These are phyloP conservation scores for Mastacembelus armatus DNA, from an alignment of 2,797 vertebrate genomes.

Conservation along the genomic window DNA sequence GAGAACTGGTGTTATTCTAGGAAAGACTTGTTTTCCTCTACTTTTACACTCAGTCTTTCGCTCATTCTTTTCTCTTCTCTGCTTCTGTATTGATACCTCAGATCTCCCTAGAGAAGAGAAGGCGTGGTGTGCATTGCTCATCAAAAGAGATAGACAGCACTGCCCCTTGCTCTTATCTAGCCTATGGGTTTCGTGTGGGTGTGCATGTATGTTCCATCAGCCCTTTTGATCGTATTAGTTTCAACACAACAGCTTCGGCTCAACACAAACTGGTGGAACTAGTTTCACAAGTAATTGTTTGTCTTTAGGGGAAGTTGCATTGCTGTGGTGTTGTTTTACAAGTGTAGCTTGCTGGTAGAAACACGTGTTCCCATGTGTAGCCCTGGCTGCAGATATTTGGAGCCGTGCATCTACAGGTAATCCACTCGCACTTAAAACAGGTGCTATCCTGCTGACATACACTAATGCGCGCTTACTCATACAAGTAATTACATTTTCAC, in stretches of 20 bases:
- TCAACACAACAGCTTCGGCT: conserved; percentile 60
- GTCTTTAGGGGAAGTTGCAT: conserved; percentile 53
- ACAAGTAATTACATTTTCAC: conserved; percentile 82
- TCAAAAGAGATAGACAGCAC: conserved; percentile 60
- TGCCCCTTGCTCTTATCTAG: conserved; percentile 64
- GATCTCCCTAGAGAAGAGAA: conserved; percentile 60
- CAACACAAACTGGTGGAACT: conserved; percentile 68
- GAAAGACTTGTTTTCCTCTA: conserved; percentile 73
- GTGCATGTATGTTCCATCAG: conserved; percentile 25
- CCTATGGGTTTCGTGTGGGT: conserved; percentile 26
- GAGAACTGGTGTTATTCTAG: conserved; percentile 81
- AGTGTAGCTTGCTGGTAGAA: conserved; percentile 28
- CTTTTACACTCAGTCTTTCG: conserved; percentile 53
- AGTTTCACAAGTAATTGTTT: conserved; percentile 72
- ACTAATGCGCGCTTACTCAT: conserved; percentile 78
- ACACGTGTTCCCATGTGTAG: conserved; percentile 19
- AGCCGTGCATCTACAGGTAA: conserved; percentile 69
- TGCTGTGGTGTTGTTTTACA: conserved; percentile 21
- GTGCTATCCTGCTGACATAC: conserved; percentile 76
- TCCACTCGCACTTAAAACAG: conserved; percentile 75
- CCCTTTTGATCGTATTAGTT: conserved; percentile 61
- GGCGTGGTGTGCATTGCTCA: conserved; percentile 64
- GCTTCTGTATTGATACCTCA: conserved; percentile 64
- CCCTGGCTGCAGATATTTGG: conserved; percentile 57
- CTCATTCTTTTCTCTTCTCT: conserved; percentile 40